Base-by-base conservation (phyloP, 2,113 vertebrate species). In the Corydoras sp. region DNA sequence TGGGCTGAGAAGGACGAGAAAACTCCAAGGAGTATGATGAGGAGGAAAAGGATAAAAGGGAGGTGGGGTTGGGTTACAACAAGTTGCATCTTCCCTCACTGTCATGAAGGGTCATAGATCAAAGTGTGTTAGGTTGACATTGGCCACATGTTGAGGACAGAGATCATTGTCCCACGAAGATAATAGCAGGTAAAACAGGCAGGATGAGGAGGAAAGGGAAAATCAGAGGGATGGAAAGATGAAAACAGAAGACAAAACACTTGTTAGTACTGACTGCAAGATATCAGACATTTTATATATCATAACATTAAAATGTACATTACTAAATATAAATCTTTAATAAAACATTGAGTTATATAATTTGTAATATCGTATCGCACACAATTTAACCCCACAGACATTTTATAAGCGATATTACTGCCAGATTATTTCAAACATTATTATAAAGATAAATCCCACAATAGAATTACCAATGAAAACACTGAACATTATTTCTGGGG, bases 161-260 rank as follows among this genome's bases (percentile, higher is more conserved):
- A 62, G 65, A 18, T 54, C 58, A 74, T 74, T 65, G 58, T 76
- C 69, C 65, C 62, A 64, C 50, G 69, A 61, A 62, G 66, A 66
- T 15, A 82, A 81, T 70, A 85, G 80, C 71, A 78, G 70, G 76
- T n/a, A 80, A 53, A 14, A 14, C 54, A n/a, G 71, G 68, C 79
- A 80, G 76, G 61, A 64, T 55, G 54, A 58, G 53, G 69, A 67
- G 74, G 74, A 58, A 65, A 80, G 54, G 73, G 53, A 54, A 11
- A 80, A 58, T 59, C 66, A 72, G 24, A 63, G 72, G 66, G 78
- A 79, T 84, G 85, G 85, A 79, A 87, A 83, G 86, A 86, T 88
- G 89, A 85, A 58, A 83, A 85, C 82, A 85, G 82, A 81, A 85
- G 81, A 89, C 87, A 81, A 85, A 81, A 89, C 87, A 85, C 76